A percentile compares a stretch with the other conserved stretches of the same genome.
Conservation (phyloP, 2,797 vertebrate species). For the Cossypha heuglini region DNA sequence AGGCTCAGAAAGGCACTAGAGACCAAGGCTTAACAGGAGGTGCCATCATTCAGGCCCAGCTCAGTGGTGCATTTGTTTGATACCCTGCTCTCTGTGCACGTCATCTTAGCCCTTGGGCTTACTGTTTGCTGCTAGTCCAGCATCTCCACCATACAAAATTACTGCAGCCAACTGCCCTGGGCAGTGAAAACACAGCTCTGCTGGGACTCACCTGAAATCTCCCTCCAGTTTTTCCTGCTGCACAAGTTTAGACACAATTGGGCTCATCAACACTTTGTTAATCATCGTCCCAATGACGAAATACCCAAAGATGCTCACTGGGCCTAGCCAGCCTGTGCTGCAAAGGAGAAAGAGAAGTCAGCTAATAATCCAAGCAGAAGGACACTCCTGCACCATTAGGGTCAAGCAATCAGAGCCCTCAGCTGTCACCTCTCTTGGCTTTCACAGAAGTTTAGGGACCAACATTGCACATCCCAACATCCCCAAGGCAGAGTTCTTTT, state of each 20-base stretch:
- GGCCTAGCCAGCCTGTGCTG: conserved; percentile 95
- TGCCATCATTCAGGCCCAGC: background rate
- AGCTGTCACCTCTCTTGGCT: background rate
- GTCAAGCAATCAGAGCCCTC: background rate
- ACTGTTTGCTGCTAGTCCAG: background rate
- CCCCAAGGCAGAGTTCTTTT: background rate
- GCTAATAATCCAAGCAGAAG: background rate
- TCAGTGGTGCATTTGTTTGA: background rate
- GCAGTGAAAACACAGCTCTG: background rate
- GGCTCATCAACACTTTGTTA: conserved; percentile 93
- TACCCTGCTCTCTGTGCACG: background rate
- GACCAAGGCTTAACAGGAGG: background rate
- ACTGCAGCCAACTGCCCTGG: background rate
- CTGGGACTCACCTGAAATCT: conserved; percentile 87
- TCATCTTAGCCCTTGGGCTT: background rate
- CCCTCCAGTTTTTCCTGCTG: conserved; percentile 97
- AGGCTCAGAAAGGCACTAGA: background rate
- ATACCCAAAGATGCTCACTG: conserved; percentile 90
- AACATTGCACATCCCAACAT: background rate
- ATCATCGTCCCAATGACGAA: conserved; percentile 87
- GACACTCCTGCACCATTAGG: background rate
- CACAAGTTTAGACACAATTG: conserved; percentile 89
- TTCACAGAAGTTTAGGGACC: background rate
- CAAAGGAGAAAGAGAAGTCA: background rate
- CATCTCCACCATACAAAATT: background rate